Base-by-base conservation (phyloP, 2,888 invertebrate species). In the Gymnocheta viridis region DNA sequence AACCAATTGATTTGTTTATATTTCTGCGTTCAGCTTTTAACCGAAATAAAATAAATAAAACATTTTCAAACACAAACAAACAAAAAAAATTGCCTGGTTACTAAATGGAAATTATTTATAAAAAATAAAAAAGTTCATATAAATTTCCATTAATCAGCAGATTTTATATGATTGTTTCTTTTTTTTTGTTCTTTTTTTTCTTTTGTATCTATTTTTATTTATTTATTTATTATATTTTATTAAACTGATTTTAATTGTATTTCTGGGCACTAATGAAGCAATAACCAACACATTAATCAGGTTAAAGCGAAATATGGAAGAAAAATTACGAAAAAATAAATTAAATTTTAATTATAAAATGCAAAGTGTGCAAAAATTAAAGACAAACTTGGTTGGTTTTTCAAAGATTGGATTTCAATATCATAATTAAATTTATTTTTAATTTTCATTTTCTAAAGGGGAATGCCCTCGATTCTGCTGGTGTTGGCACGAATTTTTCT, bases 111-210 rank as follows among this genome's bases (percentile, higher is more conserved):
- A 58, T 58, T 67, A 10, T 35, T 22, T 41, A 14, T 6, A 35
- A 54, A 74, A 54, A 54, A 44, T 32, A 2, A 35, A 54, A 74
- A 54, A 54, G 32, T 32, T 7, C 3, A 24, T 9, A 49, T 44
- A 64, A 56, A 44, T 58, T 73, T 80, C 24, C 58, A 73, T 38
- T 72, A 67, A 73, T 80, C 80, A 80, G 81, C 81, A 81, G 17
- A 79, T 69, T 64, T 64, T n/a, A 41, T 35, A 35, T 38, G 47
- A 79, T 64, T 44, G 17, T 10, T 19, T 69, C 29, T 66, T 56
- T 12, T 66, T n/a, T 69, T 38, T 66, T 56, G 17, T 66, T n/a
- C n/a, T n/a, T 19, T 47, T 67, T 27, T 32, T 47, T 7, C 35
- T 7, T 35, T 7, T 10, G 12, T 14, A 38, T 38, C 1, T 38